Conservation (phyloP, 2,113 vertebrate species). For the Odontesthes bonariensis region DNA sequence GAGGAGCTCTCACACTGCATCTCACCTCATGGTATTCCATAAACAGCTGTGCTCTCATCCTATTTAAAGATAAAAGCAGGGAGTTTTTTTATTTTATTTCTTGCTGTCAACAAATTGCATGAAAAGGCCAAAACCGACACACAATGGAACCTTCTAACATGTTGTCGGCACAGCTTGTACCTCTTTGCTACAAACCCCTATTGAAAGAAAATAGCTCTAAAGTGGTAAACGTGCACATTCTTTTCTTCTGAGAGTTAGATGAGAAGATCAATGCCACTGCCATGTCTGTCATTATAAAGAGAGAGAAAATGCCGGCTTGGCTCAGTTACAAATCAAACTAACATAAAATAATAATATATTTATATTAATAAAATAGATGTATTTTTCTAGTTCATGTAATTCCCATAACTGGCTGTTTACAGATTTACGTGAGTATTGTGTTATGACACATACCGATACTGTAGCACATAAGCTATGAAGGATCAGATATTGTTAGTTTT, state of each 20-base stretch:
- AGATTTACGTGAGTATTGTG: too few relatives aligned
- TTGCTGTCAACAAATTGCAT: conserved; percentile 1
- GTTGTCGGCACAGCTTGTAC: background rate
- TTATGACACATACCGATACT: too few relatives aligned
- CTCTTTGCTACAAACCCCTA: background rate
- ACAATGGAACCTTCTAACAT: background rate
- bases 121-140: background rate
- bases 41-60: too few relatives aligned
- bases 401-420: too few relatives aligned
- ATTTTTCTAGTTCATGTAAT: too few relatives aligned
- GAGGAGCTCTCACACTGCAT: background rate
- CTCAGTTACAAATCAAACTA: too few relatives aligned
- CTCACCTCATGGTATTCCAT: background rate
- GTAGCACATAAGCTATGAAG: too few relatives aligned
- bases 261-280: conserved; percentile 4
- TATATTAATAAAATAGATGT: too few relatives aligned
- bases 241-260: conserved; percentile 8
- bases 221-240: background rate
- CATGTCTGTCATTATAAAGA: conserved; percentile 7
- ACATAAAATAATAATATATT: too few relatives aligned
- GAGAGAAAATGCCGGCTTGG: background rate
- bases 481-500: too few relatives aligned
- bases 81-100: background rate
- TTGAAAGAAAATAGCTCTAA: background rate
- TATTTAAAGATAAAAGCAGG: background rate